These are phyloP conservation scores for Heliconius ethilla DNA, from an alignment of 2,888 invertebrate species.

Conservation along the genomic window DNA sequence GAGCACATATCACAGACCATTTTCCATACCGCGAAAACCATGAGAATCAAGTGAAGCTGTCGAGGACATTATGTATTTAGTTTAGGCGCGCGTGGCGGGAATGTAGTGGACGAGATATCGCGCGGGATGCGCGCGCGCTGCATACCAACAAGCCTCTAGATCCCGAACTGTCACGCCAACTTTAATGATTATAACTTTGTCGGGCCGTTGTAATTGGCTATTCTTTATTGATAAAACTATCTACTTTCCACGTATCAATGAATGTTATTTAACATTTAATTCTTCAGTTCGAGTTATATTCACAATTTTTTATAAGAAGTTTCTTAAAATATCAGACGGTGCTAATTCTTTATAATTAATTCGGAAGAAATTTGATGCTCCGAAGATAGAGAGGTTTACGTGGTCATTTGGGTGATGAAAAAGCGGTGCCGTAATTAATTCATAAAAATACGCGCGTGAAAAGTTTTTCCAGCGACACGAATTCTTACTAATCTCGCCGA, in stretches of 20 bases:
- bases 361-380: neutral
- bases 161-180: constrained; percentile 41
- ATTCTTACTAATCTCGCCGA: constrained; percentile 58
- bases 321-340: neutral
- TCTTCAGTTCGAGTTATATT: neutral
- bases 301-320: neutral
- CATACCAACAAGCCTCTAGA: constrained; percentile 45
- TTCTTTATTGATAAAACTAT: constrained; percentile 26
- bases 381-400: constrained; percentile 28
- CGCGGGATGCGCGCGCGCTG: constrained; percentile 45
- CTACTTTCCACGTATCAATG: neutral
- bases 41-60: constrained; percentile 47
- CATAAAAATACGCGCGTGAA: constrained; percentile 50
- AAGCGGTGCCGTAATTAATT: constrained; percentile 45
- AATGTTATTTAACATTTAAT: neutral
- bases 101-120: constrained; percentile 66
- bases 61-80: constrained; percentile 74
- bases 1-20: constrained; percentile 38
- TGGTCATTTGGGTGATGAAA: constrained; percentile 25
- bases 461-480: constrained; percentile 50
- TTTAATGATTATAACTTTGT: constrained; percentile 35
- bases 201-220: constrained; percentile 26
- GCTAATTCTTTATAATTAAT: constrained; percentile 7
- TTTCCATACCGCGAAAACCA: constrained; percentile 43
- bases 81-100: constrained; percentile 52